Conservation (phyloP, 2,888 invertebrate genomes). For the Spodoptera littoralis region DNA sequence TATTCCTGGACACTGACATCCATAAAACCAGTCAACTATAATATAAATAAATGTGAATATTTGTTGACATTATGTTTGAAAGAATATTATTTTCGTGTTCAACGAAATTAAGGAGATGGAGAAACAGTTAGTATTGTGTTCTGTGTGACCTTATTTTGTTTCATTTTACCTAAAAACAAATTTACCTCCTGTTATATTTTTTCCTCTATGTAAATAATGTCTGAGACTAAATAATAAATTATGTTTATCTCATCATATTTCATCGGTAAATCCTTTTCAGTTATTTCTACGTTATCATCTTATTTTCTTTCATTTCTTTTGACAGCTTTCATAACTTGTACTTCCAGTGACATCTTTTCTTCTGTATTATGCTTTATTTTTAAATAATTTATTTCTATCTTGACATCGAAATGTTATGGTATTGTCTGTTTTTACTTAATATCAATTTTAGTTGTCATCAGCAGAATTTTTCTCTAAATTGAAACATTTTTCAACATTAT, state of each 20-base stretch:
- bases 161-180: slow-evolving; percentile 2
- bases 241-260: slow-evolving; percentile 26
- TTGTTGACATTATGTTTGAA: slow-evolving; percentile 13
- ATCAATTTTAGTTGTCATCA: not conserved
- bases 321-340: slow-evolving; percentile 38
- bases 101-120: slow-evolving; percentile 21
- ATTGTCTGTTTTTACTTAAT: not conserved
- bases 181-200: slow-evolving; percentile 15
- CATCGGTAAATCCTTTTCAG: slow-evolving; percentile 28
- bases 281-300: slow-evolving; percentile 23
- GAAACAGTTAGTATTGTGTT: not conserved
- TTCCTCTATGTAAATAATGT: slow-evolving; percentile 14
- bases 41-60: slow-evolving; percentile 19
- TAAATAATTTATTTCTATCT: slow-evolving; percentile 4
- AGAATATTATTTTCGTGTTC: slow-evolving; percentile 5
- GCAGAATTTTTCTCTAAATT: not conserved
- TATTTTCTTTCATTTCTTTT: slow-evolving; percentile 40
- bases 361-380: slow-evolving; percentile 22
- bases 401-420: not conserved
- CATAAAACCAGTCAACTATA: slow-evolving; percentile 27
- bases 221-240: slow-evolving; percentile 22
- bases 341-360: slow-evolving; percentile 23
- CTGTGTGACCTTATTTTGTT: not conserved
- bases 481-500: no score
- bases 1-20: slow-evolving; percentile 33